Evolutionary conservation across 1,140 invertebrate genomes (phyloP).

Genomic region (Hylaeus volcanicus): DNA sequence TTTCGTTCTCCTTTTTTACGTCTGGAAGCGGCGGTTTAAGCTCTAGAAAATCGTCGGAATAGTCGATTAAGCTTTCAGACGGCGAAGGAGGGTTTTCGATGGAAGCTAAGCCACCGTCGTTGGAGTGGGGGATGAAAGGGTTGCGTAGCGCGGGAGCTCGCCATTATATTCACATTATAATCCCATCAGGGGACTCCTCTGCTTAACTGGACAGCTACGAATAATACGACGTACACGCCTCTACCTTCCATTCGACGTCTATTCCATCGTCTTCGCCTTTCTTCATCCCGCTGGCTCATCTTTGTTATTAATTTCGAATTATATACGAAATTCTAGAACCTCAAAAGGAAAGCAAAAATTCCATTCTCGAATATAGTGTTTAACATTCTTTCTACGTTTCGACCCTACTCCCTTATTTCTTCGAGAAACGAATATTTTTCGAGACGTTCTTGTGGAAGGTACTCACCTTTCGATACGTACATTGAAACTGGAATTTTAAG

Average conservation of each 20-base stretch:
- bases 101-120: conserved; percentile 37
- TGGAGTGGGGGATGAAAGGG: conserved; percentile 52
- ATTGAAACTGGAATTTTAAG: too few relatives aligned
- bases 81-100: conserved; percentile 34
- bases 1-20: conserved; percentile 30
- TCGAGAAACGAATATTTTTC: too few relatives aligned
- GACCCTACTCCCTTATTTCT: too few relatives aligned
- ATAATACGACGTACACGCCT: conserved; percentile 55
- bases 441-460: too few relatives aligned
- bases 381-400: too few relatives aligned
- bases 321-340: conserved; percentile 1
- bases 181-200: conserved; percentile 73
- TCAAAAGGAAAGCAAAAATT: neutral
- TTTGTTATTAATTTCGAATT: conserved; percentile 37
- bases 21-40: conserved; percentile 42
- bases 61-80: conserved; percentile 40
- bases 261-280: conserved; percentile 15
- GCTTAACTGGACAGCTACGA: conserved; percentile 67
- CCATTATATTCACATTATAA: conserved; percentile 79
- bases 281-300: conserved; percentile 5
- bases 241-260: conserved; percentile 44
- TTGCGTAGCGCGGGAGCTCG: conserved; percentile 73
- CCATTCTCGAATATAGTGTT: too few relatives aligned
- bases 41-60: conserved; percentile 48
- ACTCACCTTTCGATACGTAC: too few relatives aligned